Conservation (phyloP, 2,113 vertebrate species). For the Ameiurus melas region DNA sequence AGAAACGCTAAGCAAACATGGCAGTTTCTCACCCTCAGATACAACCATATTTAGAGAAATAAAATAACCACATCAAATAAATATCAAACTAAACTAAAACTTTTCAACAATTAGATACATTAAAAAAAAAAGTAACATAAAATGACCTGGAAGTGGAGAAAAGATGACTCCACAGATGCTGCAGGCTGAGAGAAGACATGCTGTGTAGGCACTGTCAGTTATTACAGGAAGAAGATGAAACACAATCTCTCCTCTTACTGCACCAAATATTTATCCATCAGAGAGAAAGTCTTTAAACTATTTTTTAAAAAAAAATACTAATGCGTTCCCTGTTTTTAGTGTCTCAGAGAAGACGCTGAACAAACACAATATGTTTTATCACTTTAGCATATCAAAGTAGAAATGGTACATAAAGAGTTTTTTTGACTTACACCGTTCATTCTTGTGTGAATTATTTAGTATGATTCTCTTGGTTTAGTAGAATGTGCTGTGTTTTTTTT, state of each 20-base stretch:
- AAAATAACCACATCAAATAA: background rate
- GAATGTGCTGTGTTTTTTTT: background rate
- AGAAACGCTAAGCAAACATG: background rate
- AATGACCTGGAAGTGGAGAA: background rate
- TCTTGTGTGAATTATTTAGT: background rate
- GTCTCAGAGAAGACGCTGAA: background rate
- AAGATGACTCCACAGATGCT: background rate
- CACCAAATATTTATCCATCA: background rate
- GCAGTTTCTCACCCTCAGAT: background rate
- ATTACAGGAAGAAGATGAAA: background rate
- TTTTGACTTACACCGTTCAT: background rate
- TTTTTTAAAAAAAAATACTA: background rate
- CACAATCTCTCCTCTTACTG: conserved; percentile 10
- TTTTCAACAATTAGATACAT: background rate
- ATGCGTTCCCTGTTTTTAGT: background rate
- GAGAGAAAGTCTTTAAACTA: conserved; percentile 4
- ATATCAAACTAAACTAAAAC: background rate
- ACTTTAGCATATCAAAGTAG: background rate
- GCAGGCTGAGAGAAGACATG: conserved; percentile 3
- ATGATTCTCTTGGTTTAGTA: background rate
- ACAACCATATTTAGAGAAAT: background rate
- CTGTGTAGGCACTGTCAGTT: conserved; percentile 1
- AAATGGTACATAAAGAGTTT: background rate
- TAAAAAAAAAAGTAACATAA: background rate
- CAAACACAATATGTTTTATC: background rate